Base-by-base conservation (phyloP, 2,113 vertebrate genomes). In the Trichechus manatus region DNA sequence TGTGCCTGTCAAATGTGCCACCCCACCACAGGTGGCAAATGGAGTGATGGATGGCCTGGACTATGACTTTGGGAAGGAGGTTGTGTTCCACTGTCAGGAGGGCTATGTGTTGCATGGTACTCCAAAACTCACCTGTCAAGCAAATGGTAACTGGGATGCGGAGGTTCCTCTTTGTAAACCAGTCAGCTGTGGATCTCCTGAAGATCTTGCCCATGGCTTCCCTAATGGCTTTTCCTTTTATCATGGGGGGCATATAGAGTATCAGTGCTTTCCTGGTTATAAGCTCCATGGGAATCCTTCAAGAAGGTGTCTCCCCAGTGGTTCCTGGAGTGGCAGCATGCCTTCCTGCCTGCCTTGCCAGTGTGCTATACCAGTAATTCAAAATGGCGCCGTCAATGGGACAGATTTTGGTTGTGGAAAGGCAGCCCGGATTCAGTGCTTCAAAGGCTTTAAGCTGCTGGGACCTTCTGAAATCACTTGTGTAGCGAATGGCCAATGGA, bases 191-290 rank as follows among this genome's bases (percentile, higher is more conserved):
- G 99, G 99, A 44, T 99, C 99, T 50, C 99, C 99, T 4, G 99
- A 99, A 95, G 99, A 99, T 94, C 99, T 99, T 96, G 98, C 99
- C 87, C 99, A 99, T 36, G 99, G 99, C 70, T 99, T 99, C 96
- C 98, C 99, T 64, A 99, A 99, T 27, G 99, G 99, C 23, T 99
- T 99, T 86, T 98, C 98, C 93, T 99, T 99, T 96, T 98, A 97
- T 96, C 99, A 98, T 22, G 99, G 99, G 5, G 98, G 99, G 8
- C 93, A 99, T 19, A 98, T 99, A 50, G 98, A 99, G 89, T 99
- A 99, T 27, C 93, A 99, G 25, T 99, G 99, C 96, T 99, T 99
- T 78, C 97, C 99, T 27, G 99, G 99, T 42, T 99, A 99, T 78
- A 98, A 99, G 94, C 98, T 99, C 3, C 94, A 98, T 2, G 99